Base-by-base conservation (phyloP, 2,113 vertebrate species). In the Triplophysa siluroides region DNA sequence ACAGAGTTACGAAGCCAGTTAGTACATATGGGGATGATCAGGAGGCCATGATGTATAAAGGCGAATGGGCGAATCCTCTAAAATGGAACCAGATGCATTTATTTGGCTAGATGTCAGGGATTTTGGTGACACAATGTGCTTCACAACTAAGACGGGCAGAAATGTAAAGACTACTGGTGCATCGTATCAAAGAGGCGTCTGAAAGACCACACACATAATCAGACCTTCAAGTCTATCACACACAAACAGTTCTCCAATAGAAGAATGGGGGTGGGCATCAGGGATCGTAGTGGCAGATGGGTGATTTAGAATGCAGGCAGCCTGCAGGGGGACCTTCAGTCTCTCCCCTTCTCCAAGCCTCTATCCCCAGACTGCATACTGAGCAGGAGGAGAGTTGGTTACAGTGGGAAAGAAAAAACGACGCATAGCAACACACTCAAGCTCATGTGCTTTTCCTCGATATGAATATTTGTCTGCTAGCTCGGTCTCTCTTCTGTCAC, bases 261-360 rank as follows among this genome's bases (percentile, higher is more conserved):
- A 67, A 43, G 62, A 81, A 78, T 76, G 12, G 26, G 54, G 67
- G 23, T 43, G 64, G 56, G 54, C 70, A 66, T 16, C 58, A 71
- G 52, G 43, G 66, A 41, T 38, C 66, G 78, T 38, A 45, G 52
- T 70, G 62, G 81, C 83, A 80, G 78, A 78, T 85, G 83, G 78
- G 54, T 83, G 83, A 83, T 82, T 78, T 80, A 68, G 63, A 47
- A 80, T 82, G 84, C 84, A 85, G 47, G 68, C 41, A 85, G 84
- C 84, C 81, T 83, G 68, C 70, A 82, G 81, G 73, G 81, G 52
- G 47, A 61, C 47, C 23, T 24, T 81, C 61, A 38, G 38, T 65
- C n/a, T 58, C 61, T 76, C 47, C 19, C 47, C 23, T 58, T 77
- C 29, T 33, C 23, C 21, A 23, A 8, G 58, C 33, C 56, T 23